phyloP scores from a whole-genome alignment of 2,888 invertebrate genomes.

The Agonum fuliginosum region DNA sequence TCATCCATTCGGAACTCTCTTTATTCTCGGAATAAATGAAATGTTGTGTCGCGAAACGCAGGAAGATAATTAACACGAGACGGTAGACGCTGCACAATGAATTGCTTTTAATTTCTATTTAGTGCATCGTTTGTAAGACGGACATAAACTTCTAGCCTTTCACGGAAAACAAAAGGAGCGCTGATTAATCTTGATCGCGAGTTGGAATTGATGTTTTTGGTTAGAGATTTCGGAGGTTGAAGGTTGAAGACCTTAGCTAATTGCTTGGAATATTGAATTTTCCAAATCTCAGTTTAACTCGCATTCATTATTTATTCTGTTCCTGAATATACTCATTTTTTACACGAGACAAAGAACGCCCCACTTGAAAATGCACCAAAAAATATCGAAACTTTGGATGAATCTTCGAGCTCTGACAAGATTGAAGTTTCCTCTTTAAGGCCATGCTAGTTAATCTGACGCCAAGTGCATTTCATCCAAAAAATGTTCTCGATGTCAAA shows the following conservation, averaged over 20 bases:
- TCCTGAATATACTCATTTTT: too few relatives aligned
- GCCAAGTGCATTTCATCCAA: too few relatives aligned
- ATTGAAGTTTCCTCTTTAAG: too few relatives aligned
- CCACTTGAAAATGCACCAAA: too few relatives aligned
- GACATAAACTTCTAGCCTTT: constrained; percentile 12
- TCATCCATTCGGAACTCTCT: neutral
- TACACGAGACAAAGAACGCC: too few relatives aligned
- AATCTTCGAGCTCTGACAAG: too few relatives aligned
- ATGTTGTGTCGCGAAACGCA: neutral
- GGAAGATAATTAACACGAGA: constrained; percentile 26
- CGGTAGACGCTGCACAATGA: constrained; percentile 28
- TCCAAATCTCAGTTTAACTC: too few relatives aligned
- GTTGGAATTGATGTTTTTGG: neutral
- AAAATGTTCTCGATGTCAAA: too few relatives aligned
- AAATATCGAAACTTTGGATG: too few relatives aligned
- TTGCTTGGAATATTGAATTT: neutral
- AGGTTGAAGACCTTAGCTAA: neutral
- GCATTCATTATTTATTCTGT: too few relatives aligned
- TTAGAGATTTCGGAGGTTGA: neutral
- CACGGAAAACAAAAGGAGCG: neutral
- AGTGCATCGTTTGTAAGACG: neutral
- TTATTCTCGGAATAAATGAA: constrained; percentile 17
- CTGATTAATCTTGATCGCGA: constrained; percentile 12
- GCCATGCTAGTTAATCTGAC: too few relatives aligned
- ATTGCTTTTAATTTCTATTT: constrained; percentile 40